Evolutionary conservation across 2,113 vertebrate species (phyloP).

Genomic region (Harpagus bidentatus): DNA sequence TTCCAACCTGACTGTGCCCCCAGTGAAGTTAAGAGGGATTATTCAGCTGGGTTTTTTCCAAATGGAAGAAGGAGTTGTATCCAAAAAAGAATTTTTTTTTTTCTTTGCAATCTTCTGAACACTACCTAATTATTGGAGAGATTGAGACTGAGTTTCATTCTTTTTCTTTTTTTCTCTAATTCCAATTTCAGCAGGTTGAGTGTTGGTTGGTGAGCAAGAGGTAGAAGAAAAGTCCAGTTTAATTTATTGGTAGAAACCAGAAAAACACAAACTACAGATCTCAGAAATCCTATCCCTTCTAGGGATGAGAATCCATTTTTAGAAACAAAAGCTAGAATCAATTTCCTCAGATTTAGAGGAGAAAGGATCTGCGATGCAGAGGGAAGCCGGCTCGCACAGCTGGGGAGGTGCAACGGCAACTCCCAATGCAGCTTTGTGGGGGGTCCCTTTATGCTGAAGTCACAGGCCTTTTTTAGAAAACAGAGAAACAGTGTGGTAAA

Average conservation of each 20-base stretch:
- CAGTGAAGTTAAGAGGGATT: background rate
- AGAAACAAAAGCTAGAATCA: background rate
- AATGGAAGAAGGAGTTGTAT: background rate
- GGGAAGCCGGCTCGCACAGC: background rate
- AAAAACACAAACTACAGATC: background rate
- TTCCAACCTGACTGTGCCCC: background rate
- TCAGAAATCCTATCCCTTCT: background rate
- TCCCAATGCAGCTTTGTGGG: background rate
- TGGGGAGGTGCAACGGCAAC: accelerated
- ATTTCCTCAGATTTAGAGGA: background rate
- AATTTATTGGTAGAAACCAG: background rate
- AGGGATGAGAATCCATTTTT: background rate
- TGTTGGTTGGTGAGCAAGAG: background rate
- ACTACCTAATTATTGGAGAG: background rate
- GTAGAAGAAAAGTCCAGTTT: background rate
- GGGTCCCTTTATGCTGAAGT: background rate
- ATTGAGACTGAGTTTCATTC: background rate
- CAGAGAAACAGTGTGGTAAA: background rate
- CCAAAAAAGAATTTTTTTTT: background rate
- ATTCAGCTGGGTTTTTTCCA: background rate
- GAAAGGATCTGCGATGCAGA: background rate
- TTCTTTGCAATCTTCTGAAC: background rate
- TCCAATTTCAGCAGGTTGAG: background rate
- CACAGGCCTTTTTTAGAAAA: background rate
- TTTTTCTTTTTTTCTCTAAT: background rate